Conservation (phyloP, 2,888 invertebrate genomes). For the Volucella inflata region DNA sequence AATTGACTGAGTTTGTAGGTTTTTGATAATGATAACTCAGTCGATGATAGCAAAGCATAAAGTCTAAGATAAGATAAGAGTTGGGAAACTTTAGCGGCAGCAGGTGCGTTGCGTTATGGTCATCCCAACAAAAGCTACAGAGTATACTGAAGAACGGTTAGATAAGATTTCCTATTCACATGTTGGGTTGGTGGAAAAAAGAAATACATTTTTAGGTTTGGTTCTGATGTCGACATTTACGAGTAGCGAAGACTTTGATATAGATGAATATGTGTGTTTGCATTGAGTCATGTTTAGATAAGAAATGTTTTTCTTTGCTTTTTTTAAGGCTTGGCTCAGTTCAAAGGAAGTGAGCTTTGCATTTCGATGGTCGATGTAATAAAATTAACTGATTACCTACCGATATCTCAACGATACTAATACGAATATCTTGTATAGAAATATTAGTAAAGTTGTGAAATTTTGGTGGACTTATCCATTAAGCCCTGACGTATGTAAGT, state of each 20-base stretch:
- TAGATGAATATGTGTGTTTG: slow-evolving; percentile 11
- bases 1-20: slow-evolving; percentile 5
- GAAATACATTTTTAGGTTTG: slow-evolving; percentile 31
- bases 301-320: slow-evolving; percentile 11
- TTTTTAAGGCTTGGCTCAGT: slow-evolving; percentile 20
- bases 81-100: slow-evolving; percentile 59
- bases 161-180: slow-evolving; percentile 30
- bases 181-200: slow-evolving; percentile 15
- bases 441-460: slow-evolving; percentile 19
- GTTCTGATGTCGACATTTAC: slow-evolving; percentile 42
- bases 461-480: neutral
- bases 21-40: slow-evolving; percentile 35
- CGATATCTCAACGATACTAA: no score
- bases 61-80: slow-evolving; percentile 62
- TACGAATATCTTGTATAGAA: slow-evolving; percentile 30
- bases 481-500: no score
- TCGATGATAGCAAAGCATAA: slow-evolving; percentile 46
- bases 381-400: slow-evolving; percentile 22
- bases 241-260: slow-evolving; percentile 6
- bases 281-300: slow-evolving; percentile 55
- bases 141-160: slow-evolving; percentile 1
- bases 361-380: slow-evolving; percentile 2
- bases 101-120: slow-evolving; percentile 54
- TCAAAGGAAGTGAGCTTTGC: slow-evolving; percentile 21
- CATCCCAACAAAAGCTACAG: neutral